Evolutionary conservation across 2,888 invertebrate genomes (phyloP).

Genomic region (Brachypterus glaber): DNA sequence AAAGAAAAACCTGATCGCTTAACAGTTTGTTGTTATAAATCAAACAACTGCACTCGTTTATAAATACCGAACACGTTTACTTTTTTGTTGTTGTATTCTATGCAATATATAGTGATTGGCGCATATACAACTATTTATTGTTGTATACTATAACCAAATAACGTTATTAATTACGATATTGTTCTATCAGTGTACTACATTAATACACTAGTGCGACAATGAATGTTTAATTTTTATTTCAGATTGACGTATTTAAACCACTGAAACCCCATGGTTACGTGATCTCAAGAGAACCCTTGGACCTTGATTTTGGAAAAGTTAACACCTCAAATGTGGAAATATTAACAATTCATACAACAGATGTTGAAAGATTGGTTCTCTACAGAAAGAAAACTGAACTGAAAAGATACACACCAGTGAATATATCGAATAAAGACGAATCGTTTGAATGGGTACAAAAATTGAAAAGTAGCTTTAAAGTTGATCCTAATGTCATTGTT

Average conservation of each 20-base stretch:
- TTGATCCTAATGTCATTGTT: conserved; percentile 51
- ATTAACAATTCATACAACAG: neutral
- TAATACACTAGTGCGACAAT: too few species aligned
- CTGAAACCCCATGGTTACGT: conserved; percentile 50
- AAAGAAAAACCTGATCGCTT: too few species aligned
- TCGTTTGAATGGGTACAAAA: conserved; percentile 47
- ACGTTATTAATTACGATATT: too few species aligned
- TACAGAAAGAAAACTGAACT: neutral
- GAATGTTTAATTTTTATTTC: too few species aligned
- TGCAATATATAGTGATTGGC: too few species aligned
- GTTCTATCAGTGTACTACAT: too few species aligned
- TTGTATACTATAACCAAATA: too few species aligned
- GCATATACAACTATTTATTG: too few species aligned
- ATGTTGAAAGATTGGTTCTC: neutral
- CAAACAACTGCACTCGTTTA: too few species aligned
- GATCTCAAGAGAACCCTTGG: conserved; percentile 48
- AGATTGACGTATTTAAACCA: conserved; percentile 12
- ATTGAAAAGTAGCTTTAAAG: conserved; percentile 32
- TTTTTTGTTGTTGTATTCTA: too few species aligned
- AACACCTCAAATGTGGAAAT: neutral
- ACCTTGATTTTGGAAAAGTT: neutral
- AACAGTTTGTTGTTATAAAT: too few species aligned
- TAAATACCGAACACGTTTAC: too few species aligned
- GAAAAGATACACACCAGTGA: neutral
- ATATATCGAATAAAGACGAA: conserved; percentile 28